Evolutionary conservation across 2,797 vertebrate species (phyloP).

Genomic region (Taeniopygia guttata): DNA sequence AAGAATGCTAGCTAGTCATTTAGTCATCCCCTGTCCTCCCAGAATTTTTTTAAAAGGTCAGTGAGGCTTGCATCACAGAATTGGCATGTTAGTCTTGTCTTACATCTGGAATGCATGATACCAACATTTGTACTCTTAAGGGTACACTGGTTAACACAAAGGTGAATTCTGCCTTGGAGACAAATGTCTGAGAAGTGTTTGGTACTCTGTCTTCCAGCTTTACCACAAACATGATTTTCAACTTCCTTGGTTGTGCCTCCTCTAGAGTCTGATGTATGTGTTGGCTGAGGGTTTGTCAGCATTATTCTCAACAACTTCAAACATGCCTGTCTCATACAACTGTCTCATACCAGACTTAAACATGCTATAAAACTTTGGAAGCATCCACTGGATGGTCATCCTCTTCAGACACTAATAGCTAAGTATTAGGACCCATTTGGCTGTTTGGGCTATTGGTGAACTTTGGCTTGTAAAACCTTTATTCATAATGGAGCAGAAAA

Average conservation of each 20-base stretch:
- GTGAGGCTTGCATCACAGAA: neutral
- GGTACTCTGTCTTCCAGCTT: neutral
- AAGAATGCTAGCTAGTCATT: neutral
- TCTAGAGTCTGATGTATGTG: neutral
- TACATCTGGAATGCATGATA: neutral
- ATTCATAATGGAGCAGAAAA: neutral
- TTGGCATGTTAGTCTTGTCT: conserved; percentile 15
- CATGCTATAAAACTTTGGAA: neutral
- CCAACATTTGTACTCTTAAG: neutral
- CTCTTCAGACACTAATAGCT: neutral
- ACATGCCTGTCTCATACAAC: neutral
- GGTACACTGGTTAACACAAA: neutral
- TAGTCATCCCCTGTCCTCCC: neutral
- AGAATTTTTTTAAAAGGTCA: conserved; percentile 22
- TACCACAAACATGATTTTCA: neutral
- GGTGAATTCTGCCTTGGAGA: neutral
- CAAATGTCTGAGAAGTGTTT: neutral
- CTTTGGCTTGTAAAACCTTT: neutral
- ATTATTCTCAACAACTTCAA: neutral
- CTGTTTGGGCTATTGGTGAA: neutral
- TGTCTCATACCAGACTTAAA: neutral
- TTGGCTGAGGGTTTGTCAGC: neutral
- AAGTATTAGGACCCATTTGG: accelerated
- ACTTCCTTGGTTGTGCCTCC: neutral
- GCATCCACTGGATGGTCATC: neutral